Evolutionary conservation across 2,113 vertebrate species (phyloP).

Genomic region (Terrapene triunguis): DNA sequence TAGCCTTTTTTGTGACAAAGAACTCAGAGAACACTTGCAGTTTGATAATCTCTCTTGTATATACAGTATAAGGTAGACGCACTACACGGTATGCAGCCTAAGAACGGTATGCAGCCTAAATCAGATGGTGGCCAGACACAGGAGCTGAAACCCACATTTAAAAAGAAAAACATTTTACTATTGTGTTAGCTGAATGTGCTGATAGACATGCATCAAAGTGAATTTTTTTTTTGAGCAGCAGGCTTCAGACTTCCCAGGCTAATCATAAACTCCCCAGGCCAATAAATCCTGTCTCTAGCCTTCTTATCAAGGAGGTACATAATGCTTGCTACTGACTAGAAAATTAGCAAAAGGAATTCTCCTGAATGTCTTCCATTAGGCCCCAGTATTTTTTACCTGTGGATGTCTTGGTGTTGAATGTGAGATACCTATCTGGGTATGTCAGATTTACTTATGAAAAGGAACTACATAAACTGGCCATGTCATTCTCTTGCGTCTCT

Average conservation of each 20-base stretch:
- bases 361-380: background rate
- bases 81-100: background rate
- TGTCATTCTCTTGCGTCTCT: background rate
- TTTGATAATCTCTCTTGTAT: background rate
- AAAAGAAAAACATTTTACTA: conserved; percentile 58
- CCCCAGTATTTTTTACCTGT: background rate
- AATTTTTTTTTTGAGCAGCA: conserved; percentile 45
- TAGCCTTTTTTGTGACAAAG: background rate
- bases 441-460: background rate
- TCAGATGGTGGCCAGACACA: conserved; percentile 56
- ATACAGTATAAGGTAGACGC: background rate
- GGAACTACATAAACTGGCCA: background rate
- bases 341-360: conserved; percentile 20
- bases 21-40: background rate
- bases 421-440: background rate
- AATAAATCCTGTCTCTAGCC: background rate
- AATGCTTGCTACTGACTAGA: background rate
- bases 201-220: conserved; percentile 47
- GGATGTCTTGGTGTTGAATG: background rate
- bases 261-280: conserved; percentile 43
- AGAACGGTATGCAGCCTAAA: background rate
- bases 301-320: background rate
- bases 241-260: conserved; percentile 57
- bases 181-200: conserved; percentile 30
- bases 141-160: conserved; percentile 54